A percentile compares a stretch with the other conserved stretches of the same genome.
phyloP scores from a whole-genome alignment of 2,888 invertebrate species.

The Drosophila multiciliata region DNA sequence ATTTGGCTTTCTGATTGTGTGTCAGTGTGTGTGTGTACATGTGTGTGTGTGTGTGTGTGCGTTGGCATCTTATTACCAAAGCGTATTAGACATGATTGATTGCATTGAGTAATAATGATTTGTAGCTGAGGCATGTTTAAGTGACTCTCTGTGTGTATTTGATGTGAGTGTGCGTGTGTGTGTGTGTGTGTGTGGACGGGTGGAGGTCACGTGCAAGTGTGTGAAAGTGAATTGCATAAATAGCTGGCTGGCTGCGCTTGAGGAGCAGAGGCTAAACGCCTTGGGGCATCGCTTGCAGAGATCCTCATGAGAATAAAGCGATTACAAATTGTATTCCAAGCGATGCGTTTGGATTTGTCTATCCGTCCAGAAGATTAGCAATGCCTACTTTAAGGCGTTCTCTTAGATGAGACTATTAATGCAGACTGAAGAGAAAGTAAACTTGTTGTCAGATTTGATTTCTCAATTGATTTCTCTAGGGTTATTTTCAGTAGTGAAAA shows the following conservation, averaged over 20 bases:
- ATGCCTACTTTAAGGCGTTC: constrained; percentile 17
- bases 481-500: background rate
- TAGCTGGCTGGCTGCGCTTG: constrained; percentile 35
- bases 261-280: constrained; percentile 1
- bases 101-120: constrained; percentile 81
- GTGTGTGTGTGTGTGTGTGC: constrained; percentile 28
- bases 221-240: constrained; percentile 73
- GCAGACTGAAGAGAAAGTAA: background rate
- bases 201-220: constrained; percentile 57
- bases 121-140: constrained; percentile 60
- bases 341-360: constrained; percentile 7
- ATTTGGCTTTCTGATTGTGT: constrained; percentile 35
- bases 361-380: constrained; percentile 28
- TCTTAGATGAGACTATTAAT: background rate
- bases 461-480: background rate
- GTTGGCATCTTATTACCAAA: constrained; percentile 78
- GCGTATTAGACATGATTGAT: constrained; percentile 80
- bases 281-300: background rate
- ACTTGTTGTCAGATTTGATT: too few species aligned
- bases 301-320: constrained; percentile 26
- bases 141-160: constrained; percentile 35
- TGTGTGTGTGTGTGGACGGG: constrained; percentile 10
- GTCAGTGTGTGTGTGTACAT: constrained; percentile 18
- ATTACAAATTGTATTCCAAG: constrained; percentile 25
- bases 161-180: background rate